phyloP scores from a whole-genome alignment of 2,797 vertebrate species.

The Apogon talboti region DNA sequence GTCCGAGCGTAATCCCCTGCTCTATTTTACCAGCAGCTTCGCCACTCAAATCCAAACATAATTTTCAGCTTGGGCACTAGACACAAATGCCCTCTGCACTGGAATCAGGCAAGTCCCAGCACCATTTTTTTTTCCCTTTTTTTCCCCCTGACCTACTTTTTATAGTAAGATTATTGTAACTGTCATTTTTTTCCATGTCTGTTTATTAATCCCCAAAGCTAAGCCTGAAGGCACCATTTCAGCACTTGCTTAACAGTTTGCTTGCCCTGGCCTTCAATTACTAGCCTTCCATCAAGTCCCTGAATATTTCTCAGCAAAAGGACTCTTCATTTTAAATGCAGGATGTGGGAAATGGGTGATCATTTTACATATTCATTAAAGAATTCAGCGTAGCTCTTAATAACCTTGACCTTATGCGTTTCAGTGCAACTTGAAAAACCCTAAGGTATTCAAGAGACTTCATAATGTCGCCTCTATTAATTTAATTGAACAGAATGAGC shows the following conservation, averaged over 20 bases:
- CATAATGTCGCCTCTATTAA: conserved; percentile 54
- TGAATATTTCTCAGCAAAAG: conserved; percentile 37
- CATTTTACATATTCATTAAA: conserved; percentile 65
- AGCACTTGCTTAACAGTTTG: conserved; percentile 79
- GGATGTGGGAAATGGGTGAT: conserved; percentile 21
- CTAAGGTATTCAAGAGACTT: conserved; percentile 55
- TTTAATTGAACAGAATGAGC: conserved; percentile 50
- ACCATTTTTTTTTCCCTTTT: conserved; percentile 48
- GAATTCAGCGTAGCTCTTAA: conserved; percentile 46
- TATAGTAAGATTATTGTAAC: conserved; percentile 85
- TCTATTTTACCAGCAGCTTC: conserved; percentile 81
- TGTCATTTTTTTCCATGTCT: conserved; percentile 84
- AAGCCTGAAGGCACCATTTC: conserved; percentile 80
- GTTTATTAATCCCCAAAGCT: conserved; percentile 86
- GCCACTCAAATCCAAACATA: conserved; percentile 80
- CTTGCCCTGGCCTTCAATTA: conserved; percentile 72
- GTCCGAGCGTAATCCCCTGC: conserved; percentile 79
- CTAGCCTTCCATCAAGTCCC: conserved; percentile 62
- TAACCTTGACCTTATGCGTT: conserved; percentile 71
- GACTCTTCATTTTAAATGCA: conserved; percentile 48
- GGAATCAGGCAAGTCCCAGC: conserved; percentile 76
- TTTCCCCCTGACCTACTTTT: conserved; percentile 83
- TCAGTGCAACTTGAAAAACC: conserved; percentile 43
- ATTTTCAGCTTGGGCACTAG: conserved; percentile 75
- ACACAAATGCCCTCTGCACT: conserved; percentile 80